phyloP scores from a whole-genome alignment of 2,113 vertebrate genomes.

The Microcebus jonahi region DNA sequence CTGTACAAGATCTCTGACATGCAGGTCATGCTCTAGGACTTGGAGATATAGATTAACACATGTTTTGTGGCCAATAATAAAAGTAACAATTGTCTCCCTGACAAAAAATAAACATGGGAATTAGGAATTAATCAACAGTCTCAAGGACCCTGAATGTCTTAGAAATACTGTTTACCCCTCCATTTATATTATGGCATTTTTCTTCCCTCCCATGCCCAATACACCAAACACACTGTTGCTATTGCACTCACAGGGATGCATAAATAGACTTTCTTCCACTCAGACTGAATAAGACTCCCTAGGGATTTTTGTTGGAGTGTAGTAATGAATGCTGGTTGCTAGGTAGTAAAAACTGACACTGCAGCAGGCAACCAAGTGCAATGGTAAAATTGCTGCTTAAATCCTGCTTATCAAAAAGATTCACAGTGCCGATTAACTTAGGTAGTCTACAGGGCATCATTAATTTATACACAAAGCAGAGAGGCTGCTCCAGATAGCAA shows the following conservation, averaged over 20 bases:
- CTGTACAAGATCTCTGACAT: slow-evolving; percentile 86
- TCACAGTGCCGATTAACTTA: slow-evolving; percentile 71
- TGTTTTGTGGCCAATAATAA: slow-evolving; percentile 78
- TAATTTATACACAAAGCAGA: slow-evolving; percentile 81
- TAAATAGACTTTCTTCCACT: slow-evolving; percentile 76
- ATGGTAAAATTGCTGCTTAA: slow-evolving; percentile 65
- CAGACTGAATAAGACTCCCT: slow-evolving; percentile 48
- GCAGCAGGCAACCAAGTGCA: slow-evolving; percentile 67
- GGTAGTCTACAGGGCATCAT: slow-evolving; percentile 72
- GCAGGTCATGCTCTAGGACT: slow-evolving; percentile 87
- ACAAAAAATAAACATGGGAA: slow-evolving; percentile 78
- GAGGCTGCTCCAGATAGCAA: slow-evolving; percentile 75
- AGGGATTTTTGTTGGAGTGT: slow-evolving; percentile 64
- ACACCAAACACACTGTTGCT: slow-evolving; percentile 71
- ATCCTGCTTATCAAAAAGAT: slow-evolving; percentile 73
- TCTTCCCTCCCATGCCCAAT: slow-evolving; percentile 77
- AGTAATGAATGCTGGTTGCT: slow-evolving; percentile 79
- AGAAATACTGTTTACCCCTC: slow-evolving; percentile 10
- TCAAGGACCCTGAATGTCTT: slow-evolving; percentile 76
- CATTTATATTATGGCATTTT: slow-evolving; percentile 40
- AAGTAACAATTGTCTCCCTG: slow-evolving; percentile 75
- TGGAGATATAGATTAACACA: slow-evolving; percentile 79
- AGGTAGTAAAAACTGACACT: slow-evolving; percentile 69
- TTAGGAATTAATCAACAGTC: slow-evolving; percentile 83
- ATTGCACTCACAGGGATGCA: slow-evolving; percentile 74